Evolutionary conservation across 2,113 vertebrate species (phyloP).

Genomic region (Centropus unirufus): DNA sequence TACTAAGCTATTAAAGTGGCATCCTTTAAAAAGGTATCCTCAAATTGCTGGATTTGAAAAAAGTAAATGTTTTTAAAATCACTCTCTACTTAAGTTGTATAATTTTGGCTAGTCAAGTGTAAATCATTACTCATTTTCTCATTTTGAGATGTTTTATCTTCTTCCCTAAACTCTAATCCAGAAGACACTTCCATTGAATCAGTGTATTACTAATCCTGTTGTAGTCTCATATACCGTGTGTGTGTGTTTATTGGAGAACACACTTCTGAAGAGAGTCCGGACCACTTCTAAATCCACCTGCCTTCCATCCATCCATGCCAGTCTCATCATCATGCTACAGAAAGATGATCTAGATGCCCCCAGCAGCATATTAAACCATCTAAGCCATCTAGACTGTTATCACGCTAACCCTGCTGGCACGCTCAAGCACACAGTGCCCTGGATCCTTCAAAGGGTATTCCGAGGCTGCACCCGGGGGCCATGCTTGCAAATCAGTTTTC

Average conservation of each 20-base stretch:
- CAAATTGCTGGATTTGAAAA: background rate
- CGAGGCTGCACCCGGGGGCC: background rate
- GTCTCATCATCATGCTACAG: background rate
- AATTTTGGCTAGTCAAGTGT: background rate
- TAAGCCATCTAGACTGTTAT: background rate
- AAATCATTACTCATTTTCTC: background rate
- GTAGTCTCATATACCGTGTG: fast-evolving
- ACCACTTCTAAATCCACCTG: background rate
- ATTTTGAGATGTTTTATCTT: background rate
- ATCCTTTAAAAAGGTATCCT: background rate
- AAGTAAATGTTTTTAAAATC: background rate
- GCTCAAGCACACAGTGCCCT: fast-evolving
- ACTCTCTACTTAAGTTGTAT: background rate
- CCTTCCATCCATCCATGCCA: background rate
- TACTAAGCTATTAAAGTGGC: background rate
- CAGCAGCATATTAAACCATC: background rate
- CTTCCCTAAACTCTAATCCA: background rate
- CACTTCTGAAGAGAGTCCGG: background rate
- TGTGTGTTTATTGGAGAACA: fast-evolving
- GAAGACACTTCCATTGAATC: background rate
- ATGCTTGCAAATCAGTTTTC: background rate
- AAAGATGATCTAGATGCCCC: background rate
- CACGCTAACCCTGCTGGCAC: background rate
- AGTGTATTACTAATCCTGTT: background rate
- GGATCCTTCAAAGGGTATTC: background rate